Evolutionary conservation across 92 coral and sea anemone species (phyloP).

Genomic region (Porites cylindrica): DNA sequence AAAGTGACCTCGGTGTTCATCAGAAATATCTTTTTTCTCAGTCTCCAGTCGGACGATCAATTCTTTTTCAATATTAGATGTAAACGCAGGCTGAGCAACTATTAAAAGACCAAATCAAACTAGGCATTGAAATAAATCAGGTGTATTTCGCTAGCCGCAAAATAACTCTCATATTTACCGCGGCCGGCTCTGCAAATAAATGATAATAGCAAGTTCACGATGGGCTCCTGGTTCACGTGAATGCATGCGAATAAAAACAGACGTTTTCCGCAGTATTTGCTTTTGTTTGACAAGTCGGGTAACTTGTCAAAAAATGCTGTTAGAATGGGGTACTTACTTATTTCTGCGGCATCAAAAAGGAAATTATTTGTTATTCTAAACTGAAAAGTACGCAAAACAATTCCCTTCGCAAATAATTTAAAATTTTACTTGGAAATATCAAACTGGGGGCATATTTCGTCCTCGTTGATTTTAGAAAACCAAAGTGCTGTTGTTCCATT

Average conservation of each 20-base stretch:
- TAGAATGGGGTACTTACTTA: constrained; percentile 15
- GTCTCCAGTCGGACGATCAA: too few relatives aligned
- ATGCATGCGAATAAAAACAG: constrained; percentile 22
- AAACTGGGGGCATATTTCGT: not conserved
- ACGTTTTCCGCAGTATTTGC: constrained; percentile 2
- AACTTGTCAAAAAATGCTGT: constrained; percentile 14
- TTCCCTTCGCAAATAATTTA: not conserved
- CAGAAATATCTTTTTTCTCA: too few relatives aligned
- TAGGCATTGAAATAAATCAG: not conserved
- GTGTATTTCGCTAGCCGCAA: not conserved
- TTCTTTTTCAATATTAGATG: too few relatives aligned
- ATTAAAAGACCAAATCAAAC: not conserved
- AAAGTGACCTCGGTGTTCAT: too few relatives aligned
- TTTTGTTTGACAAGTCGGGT: constrained; percentile 24
- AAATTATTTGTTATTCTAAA: not conserved
- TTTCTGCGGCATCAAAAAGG: constrained; percentile 9
- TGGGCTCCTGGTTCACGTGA: too few relatives aligned
- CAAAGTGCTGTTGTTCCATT: too few relatives aligned
- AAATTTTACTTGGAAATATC: not conserved
- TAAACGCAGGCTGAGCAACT: not conserved
- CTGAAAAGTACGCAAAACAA: not conserved
- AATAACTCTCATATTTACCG: not conserved
- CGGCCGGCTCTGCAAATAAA: not conserved
- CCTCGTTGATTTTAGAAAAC: not conserved
- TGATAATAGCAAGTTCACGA: not conserved